Conservation (phyloP, 2,113 vertebrate genomes). For the Emydocephalus ijimae region DNA sequence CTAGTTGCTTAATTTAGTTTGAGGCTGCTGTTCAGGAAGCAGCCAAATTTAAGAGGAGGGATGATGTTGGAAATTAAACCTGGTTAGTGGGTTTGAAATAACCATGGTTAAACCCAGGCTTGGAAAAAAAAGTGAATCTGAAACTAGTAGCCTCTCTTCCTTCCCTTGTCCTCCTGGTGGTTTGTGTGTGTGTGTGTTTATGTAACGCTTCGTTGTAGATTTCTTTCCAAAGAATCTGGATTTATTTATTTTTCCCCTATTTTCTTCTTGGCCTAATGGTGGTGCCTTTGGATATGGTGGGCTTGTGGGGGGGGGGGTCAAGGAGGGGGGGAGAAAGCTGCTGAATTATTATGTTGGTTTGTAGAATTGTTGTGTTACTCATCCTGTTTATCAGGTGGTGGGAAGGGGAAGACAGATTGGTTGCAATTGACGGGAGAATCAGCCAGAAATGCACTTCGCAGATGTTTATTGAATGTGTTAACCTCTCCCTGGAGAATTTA, state of each 20-base stretch:
- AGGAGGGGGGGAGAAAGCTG: background rate
- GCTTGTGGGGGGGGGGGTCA: no score
- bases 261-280: slow-evolving; percentile 40
- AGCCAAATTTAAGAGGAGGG: background rate
- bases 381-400: slow-evolving; percentile 59
- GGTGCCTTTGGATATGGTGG: background rate
- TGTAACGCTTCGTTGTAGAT: slow-evolving; percentile 65
- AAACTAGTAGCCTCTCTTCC: slow-evolving; percentile 5
- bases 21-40: slow-evolving; percentile 51
- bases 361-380: slow-evolving; percentile 64
- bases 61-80: background rate
- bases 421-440: slow-evolving; percentile 38
- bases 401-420: slow-evolving; percentile 23
- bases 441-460: slow-evolving; percentile 22
- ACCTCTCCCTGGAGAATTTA: slow-evolving; percentile 27
- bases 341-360: slow-evolving; percentile 46
- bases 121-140: background rate
- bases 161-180: background rate
- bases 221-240: slow-evolving; percentile 46
- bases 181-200: slow-evolving; percentile 52
- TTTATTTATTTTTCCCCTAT: slow-evolving; percentile 49
- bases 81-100: background rate
- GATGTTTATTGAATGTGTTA: slow-evolving; percentile 27
- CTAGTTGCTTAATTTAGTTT: slow-evolving; percentile 49
- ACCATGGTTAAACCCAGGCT: background rate